Base-by-base conservation (phyloP, 2,797 vertebrate genomes). In the Rhinatrema bivittatum region DNA sequence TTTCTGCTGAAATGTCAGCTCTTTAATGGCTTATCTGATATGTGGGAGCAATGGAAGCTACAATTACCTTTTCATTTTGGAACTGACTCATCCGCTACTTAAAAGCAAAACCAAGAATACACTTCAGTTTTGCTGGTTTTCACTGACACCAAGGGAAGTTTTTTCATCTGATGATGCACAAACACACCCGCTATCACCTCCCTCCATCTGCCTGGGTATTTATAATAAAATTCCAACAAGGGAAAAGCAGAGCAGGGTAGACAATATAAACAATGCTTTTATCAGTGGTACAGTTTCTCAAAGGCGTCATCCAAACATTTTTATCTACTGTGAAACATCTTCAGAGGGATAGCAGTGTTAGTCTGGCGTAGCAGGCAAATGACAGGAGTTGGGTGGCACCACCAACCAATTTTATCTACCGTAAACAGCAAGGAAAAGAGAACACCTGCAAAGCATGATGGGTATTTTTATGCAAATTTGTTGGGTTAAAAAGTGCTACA, bases 31-130 rank as follows among this genome's bases (percentile, higher is more conserved):
- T 24, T 36, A 36, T 52, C 27, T 46, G 42, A 39, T 31, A 52
- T 45, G 41, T 32, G 31, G n/a, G 45, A 29, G 36, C 31, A 40
- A 40, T 45, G 45, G 26, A 52, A 40, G 42, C 49, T 45, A 32
- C 42, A 52, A 52, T 52, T 52, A 52, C 41, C 49, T 52, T 46
- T 52, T 40, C 42, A 52, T 52, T 51, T 20, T 30, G 52, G 31
- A 39, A 45, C 31, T 52, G 49, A 52, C 36, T 52, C 49, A 52
- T 40, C 27, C 15, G 27, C 42, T 52, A 40, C 52, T 52, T 52
- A 52, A 45, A 52, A 52, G 40, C 52, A 52, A 32, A 35, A 52
- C 31, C 52, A 52, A 39, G 49, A 45, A 46, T 50, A 50, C 50
- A 42, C 15, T 37, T 29, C 34, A 30, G 29, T 50, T 50, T 26